These are phyloP conservation scores for Phania funesta DNA, from an alignment of 2,888 invertebrate genomes.

Conservation along the genomic window DNA sequence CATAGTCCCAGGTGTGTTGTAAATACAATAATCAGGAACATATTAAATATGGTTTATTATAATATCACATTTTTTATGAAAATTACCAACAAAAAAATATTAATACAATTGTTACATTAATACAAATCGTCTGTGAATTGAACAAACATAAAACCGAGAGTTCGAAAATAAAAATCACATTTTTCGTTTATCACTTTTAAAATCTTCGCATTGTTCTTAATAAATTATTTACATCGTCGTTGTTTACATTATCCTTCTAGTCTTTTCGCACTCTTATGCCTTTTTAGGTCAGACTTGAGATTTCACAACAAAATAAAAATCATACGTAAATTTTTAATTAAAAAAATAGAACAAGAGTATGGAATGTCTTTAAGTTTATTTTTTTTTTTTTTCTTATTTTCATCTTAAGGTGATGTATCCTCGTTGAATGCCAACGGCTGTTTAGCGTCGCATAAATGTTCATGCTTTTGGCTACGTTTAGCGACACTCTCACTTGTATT, in stretches of 20 bases:
- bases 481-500: conserved; percentile 64
- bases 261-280: background rate
- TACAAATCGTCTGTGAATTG: too few species aligned
- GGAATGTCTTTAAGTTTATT: background rate
- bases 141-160: too few species aligned
- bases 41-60: too few species aligned
- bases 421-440: conserved; percentile 69
- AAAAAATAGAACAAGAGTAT: conserved; percentile 9
- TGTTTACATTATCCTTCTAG: background rate
- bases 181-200: too few species aligned
- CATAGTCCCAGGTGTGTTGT: too few species aligned
- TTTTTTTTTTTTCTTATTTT: conserved; percentile 25
- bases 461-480: conserved; percentile 67
- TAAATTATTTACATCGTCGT: background rate
- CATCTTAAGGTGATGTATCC: conserved; percentile 69
- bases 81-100: too few species aligned
- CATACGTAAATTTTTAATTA: conserved; percentile 46
- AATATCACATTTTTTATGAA: too few species aligned
- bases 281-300: conserved; percentile 27
- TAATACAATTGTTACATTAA: too few species aligned
- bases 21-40: too few species aligned
- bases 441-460: conserved; percentile 55
- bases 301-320: conserved; percentile 16
- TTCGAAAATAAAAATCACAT: too few species aligned
- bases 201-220: background rate